phyloP scores from a whole-genome alignment of 1,140 invertebrate genomes.

The Linepithema humile region DNA sequence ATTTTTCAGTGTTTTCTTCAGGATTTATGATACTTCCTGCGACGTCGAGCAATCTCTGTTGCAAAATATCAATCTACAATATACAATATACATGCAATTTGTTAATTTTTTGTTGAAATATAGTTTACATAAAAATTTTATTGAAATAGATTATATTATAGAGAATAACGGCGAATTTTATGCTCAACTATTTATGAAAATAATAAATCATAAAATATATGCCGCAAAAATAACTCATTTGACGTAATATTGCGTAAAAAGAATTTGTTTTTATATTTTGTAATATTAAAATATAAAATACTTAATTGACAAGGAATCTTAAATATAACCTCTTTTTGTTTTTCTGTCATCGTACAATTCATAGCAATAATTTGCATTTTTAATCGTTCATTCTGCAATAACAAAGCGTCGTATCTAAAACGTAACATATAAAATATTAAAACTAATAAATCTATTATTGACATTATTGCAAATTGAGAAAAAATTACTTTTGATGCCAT shows the following conservation, averaged over 20 bases:
- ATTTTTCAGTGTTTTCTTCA: conserved; percentile 54
- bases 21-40: conserved; percentile 56
- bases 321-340: conserved; percentile 60
- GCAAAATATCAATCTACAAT: conserved; percentile 61
- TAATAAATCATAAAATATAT: too few relatives aligned
- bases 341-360: conserved; percentile 58
- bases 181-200: too few relatives aligned
- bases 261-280: not conserved
- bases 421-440: conserved; percentile 40
- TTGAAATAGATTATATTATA: not conserved
- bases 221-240: too few relatives aligned
- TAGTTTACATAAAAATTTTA: not conserved
- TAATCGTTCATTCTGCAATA: conserved; percentile 67
- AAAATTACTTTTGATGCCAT: conserved; percentile 73
- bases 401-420: conserved; percentile 72
- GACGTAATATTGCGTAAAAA: not conserved
- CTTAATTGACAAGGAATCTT: not conserved
- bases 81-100: not conserved
- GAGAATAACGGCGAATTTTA: not conserved
- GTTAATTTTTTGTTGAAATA: too few relatives aligned
- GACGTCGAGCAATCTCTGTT: conserved; percentile 62
- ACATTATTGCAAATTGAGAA: not conserved
- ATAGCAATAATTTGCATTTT: conserved; percentile 50
- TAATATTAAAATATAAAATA: not conserved
- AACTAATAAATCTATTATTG: too few relatives aligned